Percentiles rank a stretch among this genome's conserved stretches.
Evolutionary conservation across 2,888 invertebrate genomes (phyloP).

Genomic region (Automeris io): DNA sequence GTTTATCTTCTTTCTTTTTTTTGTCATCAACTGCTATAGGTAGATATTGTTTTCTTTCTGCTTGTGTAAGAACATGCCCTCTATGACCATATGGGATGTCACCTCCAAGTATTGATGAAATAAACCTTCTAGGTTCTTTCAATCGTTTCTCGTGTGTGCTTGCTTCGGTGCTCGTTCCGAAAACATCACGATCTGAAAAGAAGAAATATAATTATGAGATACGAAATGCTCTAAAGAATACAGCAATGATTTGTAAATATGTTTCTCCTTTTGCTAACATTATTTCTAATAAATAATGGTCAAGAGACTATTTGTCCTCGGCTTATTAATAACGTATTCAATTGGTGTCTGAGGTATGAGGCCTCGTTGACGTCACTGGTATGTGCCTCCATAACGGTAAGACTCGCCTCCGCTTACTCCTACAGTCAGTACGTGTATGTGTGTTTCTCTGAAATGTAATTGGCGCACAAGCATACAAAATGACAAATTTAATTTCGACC

Average conservation of each 20-base stretch:
- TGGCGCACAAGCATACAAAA: constrained; percentile 45
- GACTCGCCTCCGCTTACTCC: constrained; percentile 62
- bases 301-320: constrained; percentile 43
- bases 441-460: constrained; percentile 47
- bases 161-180: constrained; percentile 54
- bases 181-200: constrained; percentile 73
- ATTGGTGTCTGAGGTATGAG: constrained; percentile 61
- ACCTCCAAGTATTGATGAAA: constrained; percentile 88
- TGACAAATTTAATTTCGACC: constrained; percentile 61
- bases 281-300: constrained; percentile 11
- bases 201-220: constrained; percentile 2
- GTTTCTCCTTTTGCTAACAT: neutral
- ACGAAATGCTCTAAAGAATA: neutral
- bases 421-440: constrained; percentile 31
- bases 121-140: constrained; percentile 80
- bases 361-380: constrained; percentile 73
- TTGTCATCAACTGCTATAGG: constrained; percentile 77
- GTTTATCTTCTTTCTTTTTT: constrained; percentile 71
- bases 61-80: constrained; percentile 86
- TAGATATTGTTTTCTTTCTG: constrained; percentile 88
- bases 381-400: constrained; percentile 76
- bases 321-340: constrained; percentile 62
- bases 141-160: constrained; percentile 48
- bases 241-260: neutral
- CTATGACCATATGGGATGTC: constrained; percentile 86